Evolutionary conservation across 2,888 invertebrate genomes (phyloP).

Genomic region (Scaptomyza flava): DNA sequence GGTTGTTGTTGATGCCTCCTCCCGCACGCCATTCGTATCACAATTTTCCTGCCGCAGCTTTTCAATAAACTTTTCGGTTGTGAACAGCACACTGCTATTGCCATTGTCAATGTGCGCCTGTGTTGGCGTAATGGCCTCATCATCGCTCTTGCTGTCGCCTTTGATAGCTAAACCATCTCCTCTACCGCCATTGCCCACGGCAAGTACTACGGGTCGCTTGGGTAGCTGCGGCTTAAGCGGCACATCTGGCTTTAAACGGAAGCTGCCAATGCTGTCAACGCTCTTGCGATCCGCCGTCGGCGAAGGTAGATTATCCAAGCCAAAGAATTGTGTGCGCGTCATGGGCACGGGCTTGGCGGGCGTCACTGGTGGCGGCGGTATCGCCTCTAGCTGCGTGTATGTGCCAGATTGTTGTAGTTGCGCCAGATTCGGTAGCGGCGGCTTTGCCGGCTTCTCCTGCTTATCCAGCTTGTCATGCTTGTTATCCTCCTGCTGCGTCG

Average conservation of each 20-base stretch:
- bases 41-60: constrained; percentile 69
- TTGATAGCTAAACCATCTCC: constrained; percentile 21
- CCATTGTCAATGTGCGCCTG: constrained; percentile 72
- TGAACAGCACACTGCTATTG: constrained; percentile 59
- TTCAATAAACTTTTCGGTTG: constrained; percentile 75
- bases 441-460: constrained; percentile 78
- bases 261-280: constrained; percentile 76
- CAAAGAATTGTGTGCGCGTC: constrained; percentile 82
- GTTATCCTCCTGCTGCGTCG: constrained; percentile 16
- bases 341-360: constrained; percentile 82
- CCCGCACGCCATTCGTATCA: constrained; percentile 64
- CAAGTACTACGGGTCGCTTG: constrained; percentile 87
- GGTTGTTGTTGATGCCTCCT: constrained; percentile 32
- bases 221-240: constrained; percentile 91
- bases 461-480: constrained; percentile 44
- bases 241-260: constrained; percentile 81
- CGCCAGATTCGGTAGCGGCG: constrained; percentile 79
- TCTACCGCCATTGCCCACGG: constrained; percentile 28
- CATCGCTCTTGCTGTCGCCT: constrained; percentile 71
- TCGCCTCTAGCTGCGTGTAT: constrained; percentile 55
- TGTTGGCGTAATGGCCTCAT: constrained; percentile 70
- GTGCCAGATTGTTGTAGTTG: constrained; percentile 57
- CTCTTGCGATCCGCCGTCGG: constrained; percentile 81
- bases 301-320: constrained; percentile 79
- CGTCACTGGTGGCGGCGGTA: constrained; percentile 65